These are phyloP conservation scores for Chelmon rostratus DNA, from an alignment of 2,797 vertebrate species.

Conservation along the genomic window DNA sequence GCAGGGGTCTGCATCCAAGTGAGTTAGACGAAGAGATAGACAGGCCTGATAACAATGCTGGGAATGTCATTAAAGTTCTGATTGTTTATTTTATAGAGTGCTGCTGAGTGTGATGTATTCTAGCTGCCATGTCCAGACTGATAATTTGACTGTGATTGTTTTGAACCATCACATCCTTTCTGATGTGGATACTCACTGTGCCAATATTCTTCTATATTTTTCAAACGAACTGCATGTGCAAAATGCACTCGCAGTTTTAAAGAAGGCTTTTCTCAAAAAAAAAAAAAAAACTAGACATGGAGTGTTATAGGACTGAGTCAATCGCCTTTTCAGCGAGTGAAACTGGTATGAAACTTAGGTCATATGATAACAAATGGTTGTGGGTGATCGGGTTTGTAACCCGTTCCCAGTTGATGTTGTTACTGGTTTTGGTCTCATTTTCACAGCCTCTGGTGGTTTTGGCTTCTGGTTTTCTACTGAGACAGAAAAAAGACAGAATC, in stretches of 20 bases:
- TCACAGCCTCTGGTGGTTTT: background rate
- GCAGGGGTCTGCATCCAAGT: conserved; percentile 41
- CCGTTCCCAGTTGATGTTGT: background rate
- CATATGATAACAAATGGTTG: background rate
- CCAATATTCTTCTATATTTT: background rate
- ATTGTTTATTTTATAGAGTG: conserved; percentile 27
- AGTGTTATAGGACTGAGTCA: background rate
- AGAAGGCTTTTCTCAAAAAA: background rate
- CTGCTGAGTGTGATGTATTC: background rate
- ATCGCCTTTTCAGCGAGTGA: background rate
- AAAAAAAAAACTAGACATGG: background rate
- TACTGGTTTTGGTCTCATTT: background rate
- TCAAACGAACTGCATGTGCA: too few relatives aligned
- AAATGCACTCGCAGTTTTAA: background rate
- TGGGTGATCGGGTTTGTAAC: background rate
- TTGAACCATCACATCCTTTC: conserved; percentile 7
- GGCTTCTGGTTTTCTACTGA: background rate
- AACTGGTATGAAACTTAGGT: background rate
- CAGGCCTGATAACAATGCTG: conserved; percentile 24
- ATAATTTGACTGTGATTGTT: background rate
- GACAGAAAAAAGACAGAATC: background rate
- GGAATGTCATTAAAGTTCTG: conserved; percentile 21
- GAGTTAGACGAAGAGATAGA: conserved; percentile 22
- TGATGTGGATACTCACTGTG: background rate
- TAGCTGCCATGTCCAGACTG: background rate